These are phyloP conservation scores for Euwallacea similis DNA, from an alignment of 1,140 invertebrate species.

Conservation along the genomic window DNA sequence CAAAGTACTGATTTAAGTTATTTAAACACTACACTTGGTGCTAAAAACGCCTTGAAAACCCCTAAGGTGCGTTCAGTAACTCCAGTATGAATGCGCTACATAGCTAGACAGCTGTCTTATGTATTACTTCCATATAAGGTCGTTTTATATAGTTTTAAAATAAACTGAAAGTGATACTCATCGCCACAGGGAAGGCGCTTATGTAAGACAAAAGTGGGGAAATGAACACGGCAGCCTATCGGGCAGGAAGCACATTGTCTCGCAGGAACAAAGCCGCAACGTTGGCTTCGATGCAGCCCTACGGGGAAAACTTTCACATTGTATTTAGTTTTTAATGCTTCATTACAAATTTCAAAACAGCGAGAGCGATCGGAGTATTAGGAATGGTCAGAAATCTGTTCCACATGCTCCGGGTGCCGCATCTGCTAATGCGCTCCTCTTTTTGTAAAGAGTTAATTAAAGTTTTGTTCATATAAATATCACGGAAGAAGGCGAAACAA, in stretches of 20 bases:
- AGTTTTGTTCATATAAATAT: not conserved
- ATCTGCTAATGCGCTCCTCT: too few species aligned
- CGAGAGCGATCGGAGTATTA: too few species aligned
- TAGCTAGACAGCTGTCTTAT: too few species aligned
- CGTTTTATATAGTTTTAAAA: not conserved
- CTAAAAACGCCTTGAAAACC: too few species aligned
- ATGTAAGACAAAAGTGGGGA: conserved; percentile 28
- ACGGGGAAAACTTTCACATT: conserved; percentile 12
- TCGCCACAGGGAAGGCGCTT: conserved; percentile 12
- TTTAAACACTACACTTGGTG: too few species aligned
- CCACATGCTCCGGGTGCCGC: too few species aligned
- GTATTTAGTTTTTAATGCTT: conserved; percentile 5
- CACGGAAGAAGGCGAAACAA: not conserved
- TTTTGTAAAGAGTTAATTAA: not conserved
- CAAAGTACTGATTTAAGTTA: too few species aligned
- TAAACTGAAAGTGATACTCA: conserved; percentile 27
- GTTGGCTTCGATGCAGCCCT: conserved; percentile 5
- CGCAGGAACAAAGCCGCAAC: conserved; percentile 11
- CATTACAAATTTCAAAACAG: too few species aligned
- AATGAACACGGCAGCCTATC: conserved; percentile 27
- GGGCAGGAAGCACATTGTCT: conserved; percentile 25
- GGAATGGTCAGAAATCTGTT: too few species aligned
- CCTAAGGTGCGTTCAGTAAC: too few species aligned
- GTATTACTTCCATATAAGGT: too few species aligned
- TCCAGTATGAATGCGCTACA: too few species aligned